phyloP scores from a whole-genome alignment of 2,888 invertebrate species.

The Cryptosula pallasiana region DNA sequence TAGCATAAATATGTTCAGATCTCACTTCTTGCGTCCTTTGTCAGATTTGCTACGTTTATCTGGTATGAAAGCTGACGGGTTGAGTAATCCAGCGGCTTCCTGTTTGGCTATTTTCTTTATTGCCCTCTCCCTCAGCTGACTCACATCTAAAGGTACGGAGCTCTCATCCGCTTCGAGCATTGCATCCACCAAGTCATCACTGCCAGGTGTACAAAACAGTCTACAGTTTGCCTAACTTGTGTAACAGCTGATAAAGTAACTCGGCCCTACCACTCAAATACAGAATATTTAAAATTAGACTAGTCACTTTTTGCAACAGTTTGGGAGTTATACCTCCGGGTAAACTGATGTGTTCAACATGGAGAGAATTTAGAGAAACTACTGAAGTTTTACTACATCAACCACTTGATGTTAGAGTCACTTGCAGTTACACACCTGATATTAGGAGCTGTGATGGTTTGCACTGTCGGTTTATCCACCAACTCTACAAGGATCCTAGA shows the following conservation, averaged over 20 bases:
- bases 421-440: not conserved
- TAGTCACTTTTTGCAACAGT: too few relatives aligned
- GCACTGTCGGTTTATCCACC: slow-evolving; percentile 4
- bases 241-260: too few relatives aligned
- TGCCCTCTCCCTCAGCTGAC: not conserved
- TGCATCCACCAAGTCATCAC: not conserved
- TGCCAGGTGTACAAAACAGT: too few relatives aligned
- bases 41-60: not conserved
- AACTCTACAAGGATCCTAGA: slow-evolving; percentile 2
- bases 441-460: not conserved
- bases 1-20: too few relatives aligned
- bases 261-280: too few relatives aligned
- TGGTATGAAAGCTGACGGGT: slow-evolving; percentile 29
- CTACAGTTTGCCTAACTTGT: too few relatives aligned
- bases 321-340: too few relatives aligned
- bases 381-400: too few relatives aligned
- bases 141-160: not conserved
- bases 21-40: not conserved
- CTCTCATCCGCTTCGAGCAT: not conserved
- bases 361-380: too few relatives aligned
- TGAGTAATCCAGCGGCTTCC: slow-evolving; percentile 30
- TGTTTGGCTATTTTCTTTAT: not conserved
- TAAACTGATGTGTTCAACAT: too few relatives aligned
- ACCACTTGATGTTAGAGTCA: too few relatives aligned
- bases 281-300: too few relatives aligned